Evolutionary conservation across 2,113 vertebrate genomes (phyloP).

Genomic region (Prochilodus magdalenae): DNA sequence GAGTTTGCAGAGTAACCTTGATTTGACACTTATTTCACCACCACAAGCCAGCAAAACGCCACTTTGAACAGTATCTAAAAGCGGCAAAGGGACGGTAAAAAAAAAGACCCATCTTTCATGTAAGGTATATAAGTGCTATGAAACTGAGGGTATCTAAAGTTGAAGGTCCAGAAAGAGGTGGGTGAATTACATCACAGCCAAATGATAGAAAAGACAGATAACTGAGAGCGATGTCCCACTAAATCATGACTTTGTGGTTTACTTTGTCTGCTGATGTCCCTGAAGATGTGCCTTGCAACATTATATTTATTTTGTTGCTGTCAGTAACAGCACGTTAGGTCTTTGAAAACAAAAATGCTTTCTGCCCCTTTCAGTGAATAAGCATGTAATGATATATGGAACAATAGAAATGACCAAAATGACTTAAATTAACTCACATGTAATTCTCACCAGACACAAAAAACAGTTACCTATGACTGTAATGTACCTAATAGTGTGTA

Average conservation of each 20-base stretch:
- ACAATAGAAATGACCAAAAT: too few relatives aligned
- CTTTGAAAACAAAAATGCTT: too few relatives aligned
- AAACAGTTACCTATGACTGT: too few relatives aligned
- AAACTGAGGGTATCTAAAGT: constrained; percentile 20
- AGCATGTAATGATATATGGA: too few relatives aligned
- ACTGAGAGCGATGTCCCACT: constrained; percentile 16
- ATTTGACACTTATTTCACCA: constrained; percentile 30
- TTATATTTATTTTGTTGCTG: not conserved
- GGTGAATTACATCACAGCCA: constrained; percentile 32
- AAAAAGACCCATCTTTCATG: not conserved
- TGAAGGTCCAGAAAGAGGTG: constrained; percentile 33
- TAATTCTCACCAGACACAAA: too few relatives aligned
- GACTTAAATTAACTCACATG: too few relatives aligned
- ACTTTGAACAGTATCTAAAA: constrained; percentile 1
- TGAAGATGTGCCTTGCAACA: not conserved
- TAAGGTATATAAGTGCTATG: constrained; percentile 4
- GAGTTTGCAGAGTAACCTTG: constrained; percentile 27
- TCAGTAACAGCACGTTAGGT: too few relatives aligned
- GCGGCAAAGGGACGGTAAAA: not conserved
- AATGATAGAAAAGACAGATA: constrained; percentile 38
- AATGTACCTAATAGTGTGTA: too few relatives aligned
- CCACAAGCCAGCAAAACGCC: constrained; percentile 9
- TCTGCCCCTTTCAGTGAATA: too few relatives aligned
- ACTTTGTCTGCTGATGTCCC: not conserved
- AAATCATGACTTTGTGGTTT: constrained; percentile 34